These are phyloP conservation scores for Anoncus sp. DNA, from an alignment of 2,888 invertebrate genomes.

Conservation along the genomic window DNA sequence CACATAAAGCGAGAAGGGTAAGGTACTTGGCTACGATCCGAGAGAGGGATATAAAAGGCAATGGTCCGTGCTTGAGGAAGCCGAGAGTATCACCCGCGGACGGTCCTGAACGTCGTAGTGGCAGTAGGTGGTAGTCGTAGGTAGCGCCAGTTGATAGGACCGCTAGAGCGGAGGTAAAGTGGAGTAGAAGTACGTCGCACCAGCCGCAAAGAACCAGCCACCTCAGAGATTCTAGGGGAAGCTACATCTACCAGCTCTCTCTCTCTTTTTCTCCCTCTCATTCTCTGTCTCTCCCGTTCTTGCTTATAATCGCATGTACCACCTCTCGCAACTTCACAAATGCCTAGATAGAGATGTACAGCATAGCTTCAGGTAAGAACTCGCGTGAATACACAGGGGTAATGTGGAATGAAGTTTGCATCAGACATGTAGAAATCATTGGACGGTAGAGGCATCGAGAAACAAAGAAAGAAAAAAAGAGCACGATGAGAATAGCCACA, in stretches of 20 bases:
- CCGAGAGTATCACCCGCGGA: conserved; percentile 36
- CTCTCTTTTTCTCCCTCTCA: neutral
- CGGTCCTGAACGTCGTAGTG: conserved; percentile 33
- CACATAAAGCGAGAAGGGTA: conserved; percentile 51
- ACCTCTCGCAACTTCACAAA: conserved; percentile 19
- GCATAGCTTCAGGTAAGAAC: conserved; percentile 2
- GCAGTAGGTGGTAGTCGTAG: conserved; percentile 20
- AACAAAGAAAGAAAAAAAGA: neutral
- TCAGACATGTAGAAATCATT: conserved; percentile 26
- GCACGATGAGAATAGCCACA: conserved; percentile 43
- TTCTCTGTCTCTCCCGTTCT: conserved; percentile 10
- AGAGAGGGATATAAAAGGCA: conserved; percentile 59
- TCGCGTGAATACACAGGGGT: conserved; percentile 28
- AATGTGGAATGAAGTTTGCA: conserved; percentile 37
- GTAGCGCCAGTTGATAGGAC: conserved; percentile 40
- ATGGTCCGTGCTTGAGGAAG: conserved; percentile 50
- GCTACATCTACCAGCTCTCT: conserved; percentile 20
- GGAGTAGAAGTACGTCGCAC: conserved; percentile 44
- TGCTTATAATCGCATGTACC: conserved; percentile 31
- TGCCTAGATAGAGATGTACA: conserved; percentile 6
- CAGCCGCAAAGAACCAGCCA: conserved; percentile 54
- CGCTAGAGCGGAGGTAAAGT: conserved; percentile 39
- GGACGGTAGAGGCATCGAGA: conserved; percentile 1
- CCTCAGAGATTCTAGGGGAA: conserved; percentile 20
- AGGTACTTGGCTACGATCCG: conserved; percentile 48